Percentiles rank a stretch among this genome's conserved stretches.
phyloP scores from a whole-genome alignment of 2,888 invertebrate genomes.

The Melanargia galathea region DNA sequence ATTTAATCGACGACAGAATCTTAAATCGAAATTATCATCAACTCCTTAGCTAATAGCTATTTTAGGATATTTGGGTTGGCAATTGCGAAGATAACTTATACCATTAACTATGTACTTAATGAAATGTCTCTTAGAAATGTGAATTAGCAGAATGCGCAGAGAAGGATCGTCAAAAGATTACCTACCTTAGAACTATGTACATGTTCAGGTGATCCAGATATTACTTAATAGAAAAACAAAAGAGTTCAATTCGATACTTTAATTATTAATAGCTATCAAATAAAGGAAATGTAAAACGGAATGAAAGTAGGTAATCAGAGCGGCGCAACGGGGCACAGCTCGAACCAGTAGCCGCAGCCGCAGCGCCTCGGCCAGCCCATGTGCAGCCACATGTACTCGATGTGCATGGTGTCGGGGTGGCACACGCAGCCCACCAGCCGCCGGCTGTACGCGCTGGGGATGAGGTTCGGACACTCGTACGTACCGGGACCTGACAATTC shows the following conservation, averaged over 20 bases:
- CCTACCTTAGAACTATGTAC: too few species aligned
- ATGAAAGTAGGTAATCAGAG: constrained; percentile 26
- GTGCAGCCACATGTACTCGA: constrained; percentile 70
- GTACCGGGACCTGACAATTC: constrained; percentile 81
- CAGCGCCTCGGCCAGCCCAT: constrained; percentile 67
- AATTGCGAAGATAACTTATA: too few species aligned
- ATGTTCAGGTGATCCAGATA: too few species aligned
- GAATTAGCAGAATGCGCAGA: too few species aligned
- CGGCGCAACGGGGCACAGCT: constrained; percentile 69
- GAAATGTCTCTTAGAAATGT: too few species aligned
- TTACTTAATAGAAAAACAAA: constrained; percentile 6
- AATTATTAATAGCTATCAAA: not conserved
- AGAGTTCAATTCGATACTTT: not conserved
- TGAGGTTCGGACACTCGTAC: constrained; percentile 85
- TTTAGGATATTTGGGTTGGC: too few species aligned
- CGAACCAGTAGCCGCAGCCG: constrained; percentile 75
- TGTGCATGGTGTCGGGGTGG: constrained; percentile 75
- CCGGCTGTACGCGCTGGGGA: constrained; percentile 86
- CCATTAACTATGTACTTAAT: too few species aligned
- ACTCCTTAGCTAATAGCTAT: too few species aligned
- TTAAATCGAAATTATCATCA: too few species aligned
- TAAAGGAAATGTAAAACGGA: not conserved
- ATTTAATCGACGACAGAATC: too few species aligned
- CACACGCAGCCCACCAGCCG: constrained; percentile 89
- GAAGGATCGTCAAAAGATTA: too few species aligned